Base-by-base conservation (phyloP, 2,113 vertebrate genomes). In the Sisor rabdophorus region DNA sequence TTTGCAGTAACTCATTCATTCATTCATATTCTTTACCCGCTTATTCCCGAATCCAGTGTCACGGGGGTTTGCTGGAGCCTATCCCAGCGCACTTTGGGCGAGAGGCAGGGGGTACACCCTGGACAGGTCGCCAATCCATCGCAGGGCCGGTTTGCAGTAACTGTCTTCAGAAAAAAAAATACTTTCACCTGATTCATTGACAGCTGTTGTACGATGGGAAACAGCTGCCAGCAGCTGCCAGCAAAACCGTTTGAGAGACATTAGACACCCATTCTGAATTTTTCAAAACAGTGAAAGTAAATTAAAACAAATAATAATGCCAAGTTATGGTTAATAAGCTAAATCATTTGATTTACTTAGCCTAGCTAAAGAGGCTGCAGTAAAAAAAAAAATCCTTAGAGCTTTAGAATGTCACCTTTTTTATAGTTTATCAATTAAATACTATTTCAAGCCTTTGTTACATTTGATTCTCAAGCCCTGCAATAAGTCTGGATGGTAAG, bases 251-350 rank as follows among this genome's bases (percentile, higher is more conserved):
- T 5, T 56, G 36, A 28, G 26, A 36, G n/a, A 52, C 30, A 79
- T 72, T 61, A 75, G 55, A 17, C 44, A n/a, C 20, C 60, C 64
- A 19, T 28, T 47, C 52, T 72, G 12, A 73, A 76, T 24, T 11
- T 36, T 58, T 69, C 63, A 32, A 54, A 26, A 69, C 48, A 68
- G 30, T 55, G 36, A 48, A 55, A 26, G 44, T 13, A 24, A 11
- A 36, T 6, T 1, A n/a, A 40, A 12, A 5, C 4, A 64, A 22
- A n/a, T n/a, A n/a, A n/a, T 22, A 2, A n/a, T 47, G 11, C 32
- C 40, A 24, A 65, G 12, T 47, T 24, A 19, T 47, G 40, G 40
- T 12, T n/a, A 44, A 65, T 65, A 22, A 16, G 12, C 36, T 65
- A 44, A 32, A 47, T 9, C 22, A 47, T 65, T 16, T 47, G 40